Percentiles rank a stretch among this genome's conserved stretches.
phyloP scores from a whole-genome alignment of 2,888 invertebrate genomes.

The Plagodis dolabraria region DNA sequence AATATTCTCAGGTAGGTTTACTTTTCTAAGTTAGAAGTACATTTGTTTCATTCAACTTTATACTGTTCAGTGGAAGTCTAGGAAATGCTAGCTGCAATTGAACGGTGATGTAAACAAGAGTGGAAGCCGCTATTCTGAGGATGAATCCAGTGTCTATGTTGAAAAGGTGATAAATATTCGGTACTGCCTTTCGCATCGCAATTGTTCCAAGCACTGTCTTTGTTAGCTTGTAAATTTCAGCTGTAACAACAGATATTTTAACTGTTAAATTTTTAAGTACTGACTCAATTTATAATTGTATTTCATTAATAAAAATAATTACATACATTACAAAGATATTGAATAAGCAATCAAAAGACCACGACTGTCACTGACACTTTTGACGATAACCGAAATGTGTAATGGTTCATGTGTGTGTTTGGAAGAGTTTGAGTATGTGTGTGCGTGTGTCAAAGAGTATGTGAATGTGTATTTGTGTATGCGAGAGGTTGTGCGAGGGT shows the following conservation, averaged over 20 bases:
- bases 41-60: conserved; percentile 21
- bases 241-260: conserved; percentile 47
- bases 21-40: background rate
- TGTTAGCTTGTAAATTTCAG: conserved; percentile 49
- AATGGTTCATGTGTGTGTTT: too few relatives aligned
- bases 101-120: conserved; percentile 64
- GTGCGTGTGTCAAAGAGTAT: too few relatives aligned
- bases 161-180: conserved; percentile 50
- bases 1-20: background rate
- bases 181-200: conserved; percentile 46
- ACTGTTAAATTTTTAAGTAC: too few relatives aligned
- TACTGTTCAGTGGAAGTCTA: conserved; percentile 31
- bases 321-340: too few relatives aligned
- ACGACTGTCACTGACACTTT: too few relatives aligned
- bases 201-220: conserved; percentile 49
- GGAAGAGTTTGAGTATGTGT: too few relatives aligned
- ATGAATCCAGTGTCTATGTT: conserved; percentile 49
- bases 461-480: too few relatives aligned
- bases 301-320: too few relatives aligned
- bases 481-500: too few relatives aligned
- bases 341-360: too few relatives aligned
- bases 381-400: too few relatives aligned
- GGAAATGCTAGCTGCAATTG: conserved; percentile 61
- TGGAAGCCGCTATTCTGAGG: conserved; percentile 53
- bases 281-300: too few relatives aligned